Base-by-base conservation (phyloP, 2,888 invertebrate species). In the Amphipoea oculea region DNA sequence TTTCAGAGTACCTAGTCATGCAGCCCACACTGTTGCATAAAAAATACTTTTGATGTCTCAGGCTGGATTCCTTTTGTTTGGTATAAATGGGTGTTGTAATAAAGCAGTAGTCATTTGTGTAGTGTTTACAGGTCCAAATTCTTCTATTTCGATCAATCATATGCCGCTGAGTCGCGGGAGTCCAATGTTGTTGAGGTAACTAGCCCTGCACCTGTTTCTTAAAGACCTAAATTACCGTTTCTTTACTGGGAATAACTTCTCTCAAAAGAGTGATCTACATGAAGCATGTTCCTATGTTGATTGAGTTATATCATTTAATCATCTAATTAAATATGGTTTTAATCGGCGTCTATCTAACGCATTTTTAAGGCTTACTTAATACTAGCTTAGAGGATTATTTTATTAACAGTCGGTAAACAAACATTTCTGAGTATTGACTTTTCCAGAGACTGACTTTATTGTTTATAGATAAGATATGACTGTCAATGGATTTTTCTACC, bases 1-100 rank as follows among this genome's bases (percentile, higher is more conserved):
- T 81, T 81, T 62, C 67, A 63, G 45, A 69, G 60, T 65, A 73
- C 20, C 29, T 69, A 73, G 63, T 70, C 60, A 57, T 54, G 67
- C 48, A 65, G 12, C 17, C 23, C 45, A n/a, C 69, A 86, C 42
- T n/a, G 48, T 66, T 23, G 54, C 7, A 42, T 62, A n/a, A 62
- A 62, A 66, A 73, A 71, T 48, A 54, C n/a, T 73, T 75, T 54
- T 69, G 57, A 20, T 66, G 62, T 42, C 5, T 54, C 20, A 14
- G 67, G 14, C 68, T 75, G 36, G 54, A 65, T 60, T 66, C 6
- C 11, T 75, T 79, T 69, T 60, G 54, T 68, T 62, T 68, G 20
- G n/a, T 69, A 7, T 57, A 73, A 79, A 73, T 76, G n/a, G 14
- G 51, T 12, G 40, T 63, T 69, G n/a, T 60, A n/a, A 65, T 69